Conservation (phyloP, 2,888 invertebrate genomes). For the Alloplasta piceator region DNA sequence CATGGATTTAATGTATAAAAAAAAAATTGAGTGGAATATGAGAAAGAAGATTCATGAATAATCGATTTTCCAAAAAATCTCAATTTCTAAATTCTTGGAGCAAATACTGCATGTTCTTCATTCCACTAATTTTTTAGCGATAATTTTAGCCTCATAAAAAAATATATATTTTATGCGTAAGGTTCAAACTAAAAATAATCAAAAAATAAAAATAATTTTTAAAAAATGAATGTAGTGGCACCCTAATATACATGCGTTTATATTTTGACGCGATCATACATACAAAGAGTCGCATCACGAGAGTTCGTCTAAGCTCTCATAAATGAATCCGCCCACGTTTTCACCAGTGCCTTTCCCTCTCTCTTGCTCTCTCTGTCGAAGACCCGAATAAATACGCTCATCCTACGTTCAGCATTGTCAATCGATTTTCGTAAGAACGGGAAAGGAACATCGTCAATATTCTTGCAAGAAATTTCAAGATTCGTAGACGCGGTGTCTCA, state of each 20-base stretch:
- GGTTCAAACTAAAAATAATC: too few species aligned
- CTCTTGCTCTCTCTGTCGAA: neutral
- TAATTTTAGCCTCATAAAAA: too few species aligned
- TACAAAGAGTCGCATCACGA: conserved; percentile 41
- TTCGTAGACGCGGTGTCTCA: conserved; percentile 2
- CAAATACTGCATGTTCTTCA: too few species aligned
- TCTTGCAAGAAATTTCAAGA: neutral
- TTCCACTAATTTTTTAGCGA: too few species aligned
- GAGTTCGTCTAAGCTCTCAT: conserved; percentile 67
- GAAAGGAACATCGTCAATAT: neutral
- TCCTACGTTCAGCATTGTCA: conserved; percentile 36
- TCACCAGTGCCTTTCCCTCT: neutral
- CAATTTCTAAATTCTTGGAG: too few species aligned
- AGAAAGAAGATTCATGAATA: too few species aligned
- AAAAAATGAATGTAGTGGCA: too few species aligned
- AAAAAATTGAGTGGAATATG: too few species aligned
- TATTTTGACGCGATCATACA: conserved; percentile 22
- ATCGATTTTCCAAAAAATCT: too few species aligned
- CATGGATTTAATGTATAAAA: too few species aligned
- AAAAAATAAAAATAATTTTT: too few species aligned
- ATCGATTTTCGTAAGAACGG: conserved; percentile 6
- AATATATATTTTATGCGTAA: too few species aligned
- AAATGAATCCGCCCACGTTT: conserved; percentile 73
- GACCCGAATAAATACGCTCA: conserved; percentile 51
- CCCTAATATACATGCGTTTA: conserved; percentile 1